These are phyloP conservation scores for Triplophysa tibetana DNA, from an alignment of 2,113 vertebrate genomes.

Conservation along the genomic window DNA sequence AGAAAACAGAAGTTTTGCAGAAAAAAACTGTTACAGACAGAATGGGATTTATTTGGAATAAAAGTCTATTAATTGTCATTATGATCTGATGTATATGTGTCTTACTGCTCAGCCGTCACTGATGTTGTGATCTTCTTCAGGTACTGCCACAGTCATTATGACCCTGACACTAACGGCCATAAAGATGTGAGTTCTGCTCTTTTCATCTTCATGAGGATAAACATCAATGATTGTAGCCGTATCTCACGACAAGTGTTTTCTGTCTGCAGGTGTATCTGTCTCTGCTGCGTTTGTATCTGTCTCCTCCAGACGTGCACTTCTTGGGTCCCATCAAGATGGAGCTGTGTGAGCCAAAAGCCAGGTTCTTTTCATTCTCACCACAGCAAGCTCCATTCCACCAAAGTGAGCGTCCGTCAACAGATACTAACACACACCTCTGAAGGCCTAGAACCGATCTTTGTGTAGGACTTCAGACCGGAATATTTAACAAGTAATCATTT, in stretches of 20 bases:
- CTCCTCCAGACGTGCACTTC: conserved; percentile 91
- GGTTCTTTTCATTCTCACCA: conserved; percentile 93
- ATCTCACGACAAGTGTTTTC: neutral
- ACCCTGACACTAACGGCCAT: conserved; percentile 83
- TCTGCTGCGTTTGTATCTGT: conserved; percentile 95
- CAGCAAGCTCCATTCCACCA: conserved; percentile 94
- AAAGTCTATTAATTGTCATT: too few species aligned
- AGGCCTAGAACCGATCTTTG: too few species aligned
- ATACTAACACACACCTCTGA: too few species aligned
- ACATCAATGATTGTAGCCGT: neutral
- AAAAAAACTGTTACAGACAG: too few species aligned
- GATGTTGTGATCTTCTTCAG: conserved; percentile 64
- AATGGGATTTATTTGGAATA: too few species aligned
- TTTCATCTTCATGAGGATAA: neutral
- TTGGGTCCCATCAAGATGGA: conserved; percentile 94
- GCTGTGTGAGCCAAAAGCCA: conserved; percentile 87
- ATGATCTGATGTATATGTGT: too few species aligned
- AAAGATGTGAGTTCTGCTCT: conserved; percentile 86
- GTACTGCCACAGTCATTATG: conserved; percentile 92
- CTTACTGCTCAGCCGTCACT: neutral
- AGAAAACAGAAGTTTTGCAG: too few species aligned
- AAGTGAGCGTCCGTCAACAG: conserved; percentile 71
- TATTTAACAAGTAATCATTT: too few species aligned
- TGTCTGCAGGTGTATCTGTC: conserved; percentile 89
- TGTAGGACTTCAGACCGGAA: too few species aligned